phyloP scores from a whole-genome alignment of 2,113 vertebrate genomes.

The Ardeotis arabs region DNA sequence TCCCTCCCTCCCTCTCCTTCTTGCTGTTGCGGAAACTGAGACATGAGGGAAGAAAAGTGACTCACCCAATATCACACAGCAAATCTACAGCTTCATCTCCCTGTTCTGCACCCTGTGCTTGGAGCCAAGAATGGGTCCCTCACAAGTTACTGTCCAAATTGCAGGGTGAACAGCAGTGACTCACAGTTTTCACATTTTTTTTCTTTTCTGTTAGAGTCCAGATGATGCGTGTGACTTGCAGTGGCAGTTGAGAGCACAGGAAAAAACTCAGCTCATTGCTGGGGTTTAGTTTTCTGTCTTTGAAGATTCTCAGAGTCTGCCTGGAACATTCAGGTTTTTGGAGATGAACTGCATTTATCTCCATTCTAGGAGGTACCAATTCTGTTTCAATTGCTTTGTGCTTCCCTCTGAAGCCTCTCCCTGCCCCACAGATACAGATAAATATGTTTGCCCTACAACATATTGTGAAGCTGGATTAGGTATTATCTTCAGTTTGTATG shows the following conservation, averaged over 20 bases:
- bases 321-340: background rate
- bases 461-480: background rate
- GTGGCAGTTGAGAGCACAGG: background rate
- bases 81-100: background rate
- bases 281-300: background rate
- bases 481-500: background rate
- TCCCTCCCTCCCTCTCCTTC: background rate
- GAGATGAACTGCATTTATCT: background rate
- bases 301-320: background rate
- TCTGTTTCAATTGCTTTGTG: background rate
- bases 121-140: background rate
- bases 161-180: background rate
- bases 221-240: background rate
- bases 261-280: rapidly evolving
- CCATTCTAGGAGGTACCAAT: background rate
- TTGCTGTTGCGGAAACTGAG: background rate
- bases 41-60: background rate
- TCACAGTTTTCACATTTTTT: background rate
- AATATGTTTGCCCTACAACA: background rate
- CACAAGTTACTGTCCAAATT: background rate
- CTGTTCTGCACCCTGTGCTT: background rate
- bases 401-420: background rate
- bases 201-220: background rate
- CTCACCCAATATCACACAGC: background rate
- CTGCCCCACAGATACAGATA: background rate